Percentiles rank a stretch among this genome's conserved stretches.
These are phyloP conservation scores for Catostomus latipinnis DNA, from an alignment of 2,797 vertebrate genomes.

Conservation along the genomic window DNA sequence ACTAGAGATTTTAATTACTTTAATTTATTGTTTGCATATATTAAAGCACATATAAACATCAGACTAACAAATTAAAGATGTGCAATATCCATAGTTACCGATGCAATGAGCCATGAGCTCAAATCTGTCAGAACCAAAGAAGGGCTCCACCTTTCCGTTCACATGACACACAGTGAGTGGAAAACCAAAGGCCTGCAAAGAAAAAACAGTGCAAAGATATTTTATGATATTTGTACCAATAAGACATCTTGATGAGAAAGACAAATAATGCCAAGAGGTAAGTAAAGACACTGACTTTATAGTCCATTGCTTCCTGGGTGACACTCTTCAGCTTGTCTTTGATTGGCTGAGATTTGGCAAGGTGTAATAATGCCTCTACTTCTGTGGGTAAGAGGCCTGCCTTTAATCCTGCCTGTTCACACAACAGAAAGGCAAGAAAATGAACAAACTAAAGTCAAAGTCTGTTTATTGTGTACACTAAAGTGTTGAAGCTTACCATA, in stretches of 20 bases:
- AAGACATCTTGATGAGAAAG: not conserved
- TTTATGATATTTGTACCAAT: not conserved
- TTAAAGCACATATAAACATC: not conserved
- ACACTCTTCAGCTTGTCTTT: conserved; percentile 84
- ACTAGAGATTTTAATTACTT: too few relatives aligned
- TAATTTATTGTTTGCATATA: too few relatives aligned
- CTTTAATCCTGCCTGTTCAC: conserved; percentile 80
- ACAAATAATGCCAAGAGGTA: not conserved
- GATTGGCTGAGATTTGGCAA: conserved; percentile 74
- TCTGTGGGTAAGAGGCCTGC: conserved; percentile 81
- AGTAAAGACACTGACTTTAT: conserved; percentile 78
- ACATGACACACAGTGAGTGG: conserved; percentile 84
- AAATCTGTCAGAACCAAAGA: conserved; percentile 93
- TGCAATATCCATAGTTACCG: conserved; percentile 76
- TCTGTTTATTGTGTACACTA: not conserved
- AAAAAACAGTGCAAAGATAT: conserved; percentile 24
- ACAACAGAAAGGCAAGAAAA: not conserved
- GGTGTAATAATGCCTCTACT: conserved; percentile 73
- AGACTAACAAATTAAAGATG: not conserved
- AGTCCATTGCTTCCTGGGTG: conserved; percentile 80
- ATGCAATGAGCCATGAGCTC: conserved; percentile 87
- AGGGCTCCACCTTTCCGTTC: conserved; percentile 77
- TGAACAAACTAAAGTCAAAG: not conserved
- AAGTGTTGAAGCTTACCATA: too few relatives aligned
- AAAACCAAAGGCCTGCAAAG: conserved; percentile 87